phyloP scores from a whole-genome alignment of 2,113 vertebrate genomes.

The Hippopotamus amphibius region DNA sequence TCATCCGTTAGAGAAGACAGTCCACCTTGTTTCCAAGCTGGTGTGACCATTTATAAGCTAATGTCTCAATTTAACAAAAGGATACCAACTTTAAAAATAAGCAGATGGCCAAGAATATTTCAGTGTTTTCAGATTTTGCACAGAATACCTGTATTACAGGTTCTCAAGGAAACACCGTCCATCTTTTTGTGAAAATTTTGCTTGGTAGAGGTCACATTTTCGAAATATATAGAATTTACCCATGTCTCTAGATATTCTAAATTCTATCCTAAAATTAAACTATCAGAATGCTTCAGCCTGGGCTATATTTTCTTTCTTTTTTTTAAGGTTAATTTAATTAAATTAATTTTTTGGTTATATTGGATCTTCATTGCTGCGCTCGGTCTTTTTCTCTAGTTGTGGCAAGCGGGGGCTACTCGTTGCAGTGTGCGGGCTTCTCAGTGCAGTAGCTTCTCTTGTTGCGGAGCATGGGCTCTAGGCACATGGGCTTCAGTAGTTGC shows the following conservation, averaged over 20 bases:
- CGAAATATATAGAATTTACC: neutral
- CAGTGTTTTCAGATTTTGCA: conserved; percentile 2
- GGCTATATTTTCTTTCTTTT: neutral
- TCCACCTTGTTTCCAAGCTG: neutral
- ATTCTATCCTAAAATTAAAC: conserved; percentile 11
- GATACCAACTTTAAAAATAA: conserved; percentile 42
- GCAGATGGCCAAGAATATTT: neutral
- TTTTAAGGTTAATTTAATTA: no score
- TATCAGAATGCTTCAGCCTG: neutral
- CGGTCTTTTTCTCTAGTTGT: no score
- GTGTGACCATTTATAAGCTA: neutral
- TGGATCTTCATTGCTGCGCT: no score
- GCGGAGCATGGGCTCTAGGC: no score
- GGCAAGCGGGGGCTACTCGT: no score
- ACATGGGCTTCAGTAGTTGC: no score
- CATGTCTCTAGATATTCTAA: neutral
- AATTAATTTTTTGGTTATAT: no score
- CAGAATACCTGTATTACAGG: neutral
- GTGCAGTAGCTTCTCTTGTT: no score
- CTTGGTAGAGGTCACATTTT: neutral
- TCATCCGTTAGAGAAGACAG: neutral
- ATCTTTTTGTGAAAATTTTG: conserved; percentile 19
- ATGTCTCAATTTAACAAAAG: neutral
- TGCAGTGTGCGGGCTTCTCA: no score
- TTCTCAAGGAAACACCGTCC: neutral